Percentiles rank a stretch among this genome's conserved stretches.
Evolutionary conservation across 2,888 invertebrate species (phyloP).

Genomic region (Drosophila aldrichi): DNA sequence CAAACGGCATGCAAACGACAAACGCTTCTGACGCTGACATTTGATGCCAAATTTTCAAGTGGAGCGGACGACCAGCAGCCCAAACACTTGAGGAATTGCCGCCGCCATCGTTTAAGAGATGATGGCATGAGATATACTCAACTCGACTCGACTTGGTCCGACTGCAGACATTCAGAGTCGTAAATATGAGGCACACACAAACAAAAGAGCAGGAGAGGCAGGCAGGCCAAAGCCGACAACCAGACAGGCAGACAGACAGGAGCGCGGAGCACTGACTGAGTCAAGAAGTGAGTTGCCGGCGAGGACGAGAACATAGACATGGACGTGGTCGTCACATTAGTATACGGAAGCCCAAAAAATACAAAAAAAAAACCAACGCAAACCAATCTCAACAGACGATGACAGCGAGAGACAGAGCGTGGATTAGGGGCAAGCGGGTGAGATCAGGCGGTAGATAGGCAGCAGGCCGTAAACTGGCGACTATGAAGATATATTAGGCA

Average conservation of each 20-base stretch:
- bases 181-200: constrained; percentile 79
- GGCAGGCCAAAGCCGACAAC: constrained; percentile 12
- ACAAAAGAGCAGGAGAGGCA: constrained; percentile 46
- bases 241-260: constrained; percentile 30
- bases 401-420: constrained; percentile 54
- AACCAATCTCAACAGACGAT: constrained; percentile 73
- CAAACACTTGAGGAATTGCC: constrained; percentile 82
- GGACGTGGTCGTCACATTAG: constrained; percentile 67
- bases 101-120: constrained; percentile 77
- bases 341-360: constrained; percentile 71
- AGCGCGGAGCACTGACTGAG: constrained; percentile 32
- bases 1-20: constrained; percentile 75
- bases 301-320: constrained; percentile 33
- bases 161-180: constrained; percentile 59
- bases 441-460: constrained; percentile 59
- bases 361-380: constrained; percentile 26
- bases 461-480: constrained; percentile 74
- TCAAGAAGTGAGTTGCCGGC: constrained; percentile 38
- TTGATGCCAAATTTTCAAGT: constrained; percentile 82
- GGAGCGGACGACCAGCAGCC: constrained; percentile 61
- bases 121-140: constrained; percentile 78
- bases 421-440: constrained; percentile 30
- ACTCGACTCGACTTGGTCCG: constrained; percentile 30
- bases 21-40: constrained; percentile 74
- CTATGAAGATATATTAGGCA: constrained; percentile 82